Evolutionary conservation across 2,797 vertebrate species (phyloP).

Genomic region (Parambassis ranga): DNA sequence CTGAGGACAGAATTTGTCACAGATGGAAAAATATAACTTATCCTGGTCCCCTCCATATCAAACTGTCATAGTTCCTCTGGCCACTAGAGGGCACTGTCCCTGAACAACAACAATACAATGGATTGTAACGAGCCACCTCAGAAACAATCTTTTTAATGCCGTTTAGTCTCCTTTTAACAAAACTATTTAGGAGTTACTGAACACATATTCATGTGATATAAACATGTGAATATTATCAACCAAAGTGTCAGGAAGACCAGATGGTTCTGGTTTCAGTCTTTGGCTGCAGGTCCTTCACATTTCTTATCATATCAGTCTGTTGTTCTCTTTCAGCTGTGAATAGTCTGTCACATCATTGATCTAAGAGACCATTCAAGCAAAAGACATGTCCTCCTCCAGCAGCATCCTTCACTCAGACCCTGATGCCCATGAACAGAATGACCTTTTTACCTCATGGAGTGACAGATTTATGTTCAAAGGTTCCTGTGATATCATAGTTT

Average conservation of each 20-base stretch:
- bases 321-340: neutral
- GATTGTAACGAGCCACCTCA: neutral
- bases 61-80: neutral
- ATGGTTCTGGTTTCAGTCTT: neutral
- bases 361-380: neutral
- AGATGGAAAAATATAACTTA: too few species aligned
- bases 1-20: too few species aligned
- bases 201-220: neutral
- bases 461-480: constrained; percentile 28
- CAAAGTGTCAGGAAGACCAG: neutral
- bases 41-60: neutral
- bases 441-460: neutral
- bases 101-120: neutral
- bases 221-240: neutral
- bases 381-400: neutral
- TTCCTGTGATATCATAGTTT: constrained; percentile 36
- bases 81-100: neutral
- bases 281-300: neutral
- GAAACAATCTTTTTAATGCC: neutral
- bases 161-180: neutral
- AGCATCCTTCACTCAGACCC: neutral
- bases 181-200: neutral
- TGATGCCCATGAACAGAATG: neutral
- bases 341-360: neutral
- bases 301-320: neutral